Conservation (phyloP, 2,888 invertebrate species). For the Sussaba pulchella region DNA sequence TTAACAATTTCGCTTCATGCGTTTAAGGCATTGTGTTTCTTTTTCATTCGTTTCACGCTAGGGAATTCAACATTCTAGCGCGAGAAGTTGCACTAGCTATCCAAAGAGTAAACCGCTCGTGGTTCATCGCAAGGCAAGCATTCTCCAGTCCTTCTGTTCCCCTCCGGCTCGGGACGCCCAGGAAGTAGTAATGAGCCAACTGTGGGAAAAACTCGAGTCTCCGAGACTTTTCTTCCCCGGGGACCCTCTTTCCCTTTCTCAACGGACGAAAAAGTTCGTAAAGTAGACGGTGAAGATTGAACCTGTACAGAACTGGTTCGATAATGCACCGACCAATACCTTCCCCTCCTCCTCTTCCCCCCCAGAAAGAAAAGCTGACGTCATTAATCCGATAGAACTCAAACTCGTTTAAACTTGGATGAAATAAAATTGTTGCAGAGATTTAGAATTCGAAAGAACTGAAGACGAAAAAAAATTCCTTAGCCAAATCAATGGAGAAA, state of each 20-base stretch:
- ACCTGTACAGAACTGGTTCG: slow-evolving; percentile 9
- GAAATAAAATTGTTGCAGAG: too few relatives aligned
- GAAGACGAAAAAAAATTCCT: too few relatives aligned
- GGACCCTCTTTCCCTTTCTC: slow-evolving; percentile 46
- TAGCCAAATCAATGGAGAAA: too few relatives aligned
- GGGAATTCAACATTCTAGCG: slow-evolving; percentile 37
- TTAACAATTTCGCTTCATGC: neutral
- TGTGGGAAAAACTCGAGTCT: slow-evolving; percentile 77
- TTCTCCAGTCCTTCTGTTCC: slow-evolving; percentile 61
- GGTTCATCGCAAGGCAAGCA: slow-evolving; percentile 35
- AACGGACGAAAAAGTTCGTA: slow-evolving; percentile 35
- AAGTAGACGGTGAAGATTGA: slow-evolving; percentile 14
- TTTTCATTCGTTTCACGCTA: slow-evolving; percentile 22
- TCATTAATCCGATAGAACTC: too few relatives aligned
- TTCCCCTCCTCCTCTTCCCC: too few relatives aligned
- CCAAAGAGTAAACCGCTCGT: slow-evolving; percentile 32
- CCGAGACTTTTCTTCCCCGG: slow-evolving; percentile 63
- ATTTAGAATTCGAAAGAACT: too few relatives aligned
- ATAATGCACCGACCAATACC: slow-evolving; percentile 17
- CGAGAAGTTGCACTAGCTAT: slow-evolving; percentile 69
- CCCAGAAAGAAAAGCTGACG: slow-evolving; percentile 23
- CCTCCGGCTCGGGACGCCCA: slow-evolving; percentile 74
- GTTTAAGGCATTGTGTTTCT: slow-evolving; percentile 5
- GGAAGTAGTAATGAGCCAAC: slow-evolving; percentile 81
- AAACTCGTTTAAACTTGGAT: too few relatives aligned